Percentiles rank a stretch among this genome's conserved stretches.
These are phyloP conservation scores for Misgurnus mizolepis DNA, from an alignment of 2,113 vertebrate genomes.

Conservation along the genomic window DNA sequence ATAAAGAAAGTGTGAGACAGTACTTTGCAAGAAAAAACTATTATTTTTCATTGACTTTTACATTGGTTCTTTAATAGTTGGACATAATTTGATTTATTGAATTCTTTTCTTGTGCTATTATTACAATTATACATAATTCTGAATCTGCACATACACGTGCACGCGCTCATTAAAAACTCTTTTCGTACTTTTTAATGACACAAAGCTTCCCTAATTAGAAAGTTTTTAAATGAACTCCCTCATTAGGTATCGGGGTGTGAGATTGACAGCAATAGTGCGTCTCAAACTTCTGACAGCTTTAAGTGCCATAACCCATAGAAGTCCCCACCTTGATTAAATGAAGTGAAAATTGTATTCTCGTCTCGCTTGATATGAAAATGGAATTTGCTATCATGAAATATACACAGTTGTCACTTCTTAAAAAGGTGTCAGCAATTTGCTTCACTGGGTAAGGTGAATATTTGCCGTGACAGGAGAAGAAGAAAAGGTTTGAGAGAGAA, in stretches of 20 bases:
- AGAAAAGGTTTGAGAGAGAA: conserved; percentile 63
- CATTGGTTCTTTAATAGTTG: no score
- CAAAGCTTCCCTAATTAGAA: conserved; percentile 53
- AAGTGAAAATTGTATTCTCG: conserved; percentile 97
- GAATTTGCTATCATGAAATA: conserved; percentile 93
- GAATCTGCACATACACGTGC: neutral
- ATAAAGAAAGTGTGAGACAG: neutral
- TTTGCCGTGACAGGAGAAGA: conserved; percentile 83
- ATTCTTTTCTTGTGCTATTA: no score
- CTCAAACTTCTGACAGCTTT: conserved; percentile 76
- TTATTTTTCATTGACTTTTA: no score
- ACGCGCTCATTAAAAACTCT: neutral
- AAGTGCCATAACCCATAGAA: conserved; percentile 81
- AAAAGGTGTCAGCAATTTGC: conserved; percentile 96
- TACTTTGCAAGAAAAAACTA: conserved; percentile 6
- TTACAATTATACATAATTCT: neutral
- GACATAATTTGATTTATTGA: no score
- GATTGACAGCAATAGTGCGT: conserved; percentile 66
- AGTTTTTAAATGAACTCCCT: conserved; percentile 49
- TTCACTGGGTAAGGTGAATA: conserved; percentile 90
- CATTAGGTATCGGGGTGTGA: conserved; percentile 47
- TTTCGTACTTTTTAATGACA: conserved; percentile 47
- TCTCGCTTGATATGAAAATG: conserved; percentile 96
- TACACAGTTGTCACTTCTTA: conserved; percentile 94
- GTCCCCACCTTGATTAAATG: conserved; percentile 90